Conservation (phyloP, 2,113 vertebrate genomes). For the Psilopogon haemacephalus region DNA sequence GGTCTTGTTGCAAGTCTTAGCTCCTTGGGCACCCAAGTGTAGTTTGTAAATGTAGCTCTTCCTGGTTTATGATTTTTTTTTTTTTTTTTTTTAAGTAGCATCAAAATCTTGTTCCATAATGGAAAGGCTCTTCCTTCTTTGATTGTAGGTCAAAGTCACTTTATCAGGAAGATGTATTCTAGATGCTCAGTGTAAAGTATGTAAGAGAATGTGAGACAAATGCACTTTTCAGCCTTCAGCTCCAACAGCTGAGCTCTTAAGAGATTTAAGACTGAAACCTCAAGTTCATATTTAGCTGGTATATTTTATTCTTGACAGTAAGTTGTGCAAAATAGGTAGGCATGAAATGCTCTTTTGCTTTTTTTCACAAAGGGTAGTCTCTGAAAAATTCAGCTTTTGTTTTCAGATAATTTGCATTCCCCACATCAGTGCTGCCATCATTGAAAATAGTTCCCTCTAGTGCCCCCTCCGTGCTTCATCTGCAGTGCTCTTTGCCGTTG, state of each 20-base stretch:
- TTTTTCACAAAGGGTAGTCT: not conserved
- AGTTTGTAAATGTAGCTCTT: not conserved
- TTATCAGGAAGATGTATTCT: not conserved
- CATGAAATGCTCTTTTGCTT: not conserved
- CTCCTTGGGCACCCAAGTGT: not conserved
- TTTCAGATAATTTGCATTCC: not conserved
- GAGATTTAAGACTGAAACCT: not conserved
- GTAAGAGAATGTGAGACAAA: not conserved
- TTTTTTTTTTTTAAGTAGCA: not conserved
- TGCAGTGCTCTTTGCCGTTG: not conserved
- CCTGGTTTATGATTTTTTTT: not conserved
- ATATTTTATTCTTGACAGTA: not conserved
- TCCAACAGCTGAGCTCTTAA: not conserved
- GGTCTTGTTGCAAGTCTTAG: not conserved
- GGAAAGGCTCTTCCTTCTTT: not conserved
- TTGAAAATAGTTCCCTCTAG: not conserved
- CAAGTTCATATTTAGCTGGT: not conserved
- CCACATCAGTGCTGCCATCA: not conserved
- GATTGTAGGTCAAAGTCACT: not conserved
- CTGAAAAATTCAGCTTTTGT: conserved; percentile 13
- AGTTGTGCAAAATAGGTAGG: not conserved
- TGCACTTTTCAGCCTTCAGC: not conserved
- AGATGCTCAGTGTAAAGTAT: not conserved
- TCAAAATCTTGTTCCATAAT: not conserved
- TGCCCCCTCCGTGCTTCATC: not conserved